phyloP scores from a whole-genome alignment of 2,797 vertebrate species.

The Lutjanus campechanus region DNA sequence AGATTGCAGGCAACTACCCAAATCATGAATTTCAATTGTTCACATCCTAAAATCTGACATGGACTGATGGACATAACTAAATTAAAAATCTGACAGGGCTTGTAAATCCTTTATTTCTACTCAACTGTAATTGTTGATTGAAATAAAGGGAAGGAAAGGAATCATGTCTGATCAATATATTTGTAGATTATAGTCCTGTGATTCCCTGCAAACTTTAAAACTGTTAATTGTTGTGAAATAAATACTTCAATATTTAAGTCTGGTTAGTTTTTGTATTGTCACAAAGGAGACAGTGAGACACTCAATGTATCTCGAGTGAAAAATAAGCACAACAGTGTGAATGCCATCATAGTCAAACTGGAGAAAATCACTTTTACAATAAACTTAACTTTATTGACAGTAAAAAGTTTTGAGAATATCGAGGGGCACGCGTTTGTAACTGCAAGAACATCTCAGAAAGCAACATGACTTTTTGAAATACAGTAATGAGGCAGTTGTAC shows the following conservation, averaged over 20 bases:
- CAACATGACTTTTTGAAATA: constrained; percentile 84
- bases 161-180: background rate
- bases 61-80: background rate
- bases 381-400: constrained; percentile 88
- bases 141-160: background rate
- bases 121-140: background rate
- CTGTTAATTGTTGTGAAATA: background rate
- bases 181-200: background rate
- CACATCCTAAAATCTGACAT: background rate
- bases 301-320: background rate
- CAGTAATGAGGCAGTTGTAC: constrained; percentile 87
- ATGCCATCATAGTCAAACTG: constrained; percentile 40
- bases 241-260: background rate
- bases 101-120: too few species aligned
- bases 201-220: constrained; percentile 63
- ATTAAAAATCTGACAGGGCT: too few species aligned
- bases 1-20: background rate
- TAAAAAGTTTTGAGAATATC: constrained; percentile 88
- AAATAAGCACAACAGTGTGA: background rate
- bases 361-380: constrained; percentile 76
- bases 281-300: background rate
- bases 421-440: constrained; percentile 83
- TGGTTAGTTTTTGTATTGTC: background rate
- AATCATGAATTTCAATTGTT: background rate
- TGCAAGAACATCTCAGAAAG: constrained; percentile 84